Conservation (phyloP, 2,797 vertebrate species). For the Malacoraja senta region DNA sequence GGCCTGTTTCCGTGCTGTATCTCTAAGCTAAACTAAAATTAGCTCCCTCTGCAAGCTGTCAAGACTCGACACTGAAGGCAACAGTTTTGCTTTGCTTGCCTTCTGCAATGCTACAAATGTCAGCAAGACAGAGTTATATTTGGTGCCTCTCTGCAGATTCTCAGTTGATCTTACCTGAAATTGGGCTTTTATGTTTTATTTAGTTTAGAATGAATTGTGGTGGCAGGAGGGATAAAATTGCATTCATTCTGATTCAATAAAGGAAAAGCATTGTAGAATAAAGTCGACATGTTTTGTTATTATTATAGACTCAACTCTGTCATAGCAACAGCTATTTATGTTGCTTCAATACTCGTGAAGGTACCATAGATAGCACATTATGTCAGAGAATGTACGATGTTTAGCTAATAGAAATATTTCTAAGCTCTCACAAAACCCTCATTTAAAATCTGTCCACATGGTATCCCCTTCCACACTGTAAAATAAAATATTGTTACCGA, state of each 20-base stretch:
- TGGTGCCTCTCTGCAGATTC: background rate
- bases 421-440: background rate
- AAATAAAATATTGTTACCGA: background rate
- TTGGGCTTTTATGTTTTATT: conserved; percentile 32
- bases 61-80: background rate
- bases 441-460: background rate
- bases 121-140: conserved; percentile 1
- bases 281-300: background rate
- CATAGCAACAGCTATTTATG: background rate
- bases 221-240: conserved; percentile 14
- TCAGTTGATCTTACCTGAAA: background rate
- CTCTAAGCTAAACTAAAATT: too few species aligned
- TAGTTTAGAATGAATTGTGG: background rate
- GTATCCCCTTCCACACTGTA: background rate
- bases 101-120: conserved; percentile 27
- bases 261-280: background rate
- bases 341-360: background rate
- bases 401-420: background rate
- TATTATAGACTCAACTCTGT: background rate
- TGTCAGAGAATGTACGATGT: background rate
- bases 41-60: conserved; percentile 28
- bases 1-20: too few species aligned
- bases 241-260: conserved; percentile 16
- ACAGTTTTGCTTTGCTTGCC: conserved; percentile 30
- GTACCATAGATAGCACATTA: background rate